Evolutionary conservation across 2,113 vertebrate genomes (phyloP).

Genomic region (Prionailurus bengalensis): DNA sequence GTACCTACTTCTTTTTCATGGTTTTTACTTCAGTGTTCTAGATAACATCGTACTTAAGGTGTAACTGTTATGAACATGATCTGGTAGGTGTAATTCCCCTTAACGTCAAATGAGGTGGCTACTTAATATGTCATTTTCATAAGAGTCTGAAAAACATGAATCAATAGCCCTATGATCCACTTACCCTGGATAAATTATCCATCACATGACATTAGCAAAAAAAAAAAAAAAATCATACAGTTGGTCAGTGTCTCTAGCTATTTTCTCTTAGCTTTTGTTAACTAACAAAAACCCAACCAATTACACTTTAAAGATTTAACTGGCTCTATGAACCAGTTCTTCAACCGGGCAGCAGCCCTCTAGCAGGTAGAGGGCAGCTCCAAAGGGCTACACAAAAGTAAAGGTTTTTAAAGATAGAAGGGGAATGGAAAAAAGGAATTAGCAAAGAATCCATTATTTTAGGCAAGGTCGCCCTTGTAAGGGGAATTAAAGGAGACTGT

Average conservation of each 20-base stretch:
- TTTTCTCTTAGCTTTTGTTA: not conserved
- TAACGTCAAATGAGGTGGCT: not conserved
- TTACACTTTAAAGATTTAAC: not conserved
- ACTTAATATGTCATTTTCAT: not conserved
- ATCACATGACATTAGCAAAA: not conserved
- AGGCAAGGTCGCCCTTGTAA: not conserved
- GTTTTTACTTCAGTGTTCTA: not conserved
- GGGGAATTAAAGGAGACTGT: not conserved
- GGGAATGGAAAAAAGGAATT: not conserved
- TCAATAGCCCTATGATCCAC: not conserved
- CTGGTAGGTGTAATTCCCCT: not conserved
- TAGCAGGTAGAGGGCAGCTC: not conserved
- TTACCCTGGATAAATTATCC: not conserved
- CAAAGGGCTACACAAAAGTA: not conserved
- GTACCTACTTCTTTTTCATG: not conserved
- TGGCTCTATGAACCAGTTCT: not conserved
- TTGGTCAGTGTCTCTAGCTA: not conserved
- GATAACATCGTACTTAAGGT: not conserved
- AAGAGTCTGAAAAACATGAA: constrained; percentile 3
- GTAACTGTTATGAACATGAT: not conserved
- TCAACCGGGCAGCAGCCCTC: not conserved
- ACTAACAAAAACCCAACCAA: not conserved
- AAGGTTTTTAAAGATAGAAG: not conserved
- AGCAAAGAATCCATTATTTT: not conserved
- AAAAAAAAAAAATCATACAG: not conserved